Base-by-base conservation (phyloP, 2,888 invertebrate genomes). In the Poecilus cupreus region DNA sequence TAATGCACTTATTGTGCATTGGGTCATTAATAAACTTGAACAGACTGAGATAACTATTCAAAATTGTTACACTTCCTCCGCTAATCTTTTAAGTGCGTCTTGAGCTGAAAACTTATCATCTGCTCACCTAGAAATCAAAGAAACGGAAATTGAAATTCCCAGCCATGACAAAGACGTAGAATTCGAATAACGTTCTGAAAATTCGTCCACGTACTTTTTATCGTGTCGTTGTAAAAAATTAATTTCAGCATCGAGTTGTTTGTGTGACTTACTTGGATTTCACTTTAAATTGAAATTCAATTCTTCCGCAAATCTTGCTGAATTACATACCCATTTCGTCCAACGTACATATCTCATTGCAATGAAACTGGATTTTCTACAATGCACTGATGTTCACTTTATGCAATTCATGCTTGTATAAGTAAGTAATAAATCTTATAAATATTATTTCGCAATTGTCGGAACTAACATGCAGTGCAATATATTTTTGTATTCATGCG, bases 1-100 rank as follows among this genome's bases (percentile, higher is more conserved):
- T 80, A 80, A 72, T 80, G 80, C 80, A 80, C 80, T 72, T 80
- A 80, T 80, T 80, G 80, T 72, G 80, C 80, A 80, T 54, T 54
- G 70, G 72, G 72, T 80, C 80, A 80, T 80, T 80, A 80, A 80
- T 80, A 80, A 80, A 72, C 20, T 49, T 22, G 18, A 64, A 43
- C 46, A 26, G 68, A 49, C 26, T 51, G 51, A 20, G 46, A 57
- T 70, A 79, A 79, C 68, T 79, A 79, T 79, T 78, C 51, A 54
- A 72, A 78, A 64, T 24, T 78, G 57, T 78, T 64, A 39, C 57
- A 68, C 39, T 68, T 37, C 39, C 32, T 32, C n/a, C 46, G 51
- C 13, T 75, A 75, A 75, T 75, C 75, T 54, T 13, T 75, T 75
- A 54, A 75, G 75, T 54, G 75, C 54, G 24, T 49, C 46, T n/a